Base-by-base conservation (phyloP, 2,797 vertebrate genomes). In the Gymnocypris eckloni region DNA sequence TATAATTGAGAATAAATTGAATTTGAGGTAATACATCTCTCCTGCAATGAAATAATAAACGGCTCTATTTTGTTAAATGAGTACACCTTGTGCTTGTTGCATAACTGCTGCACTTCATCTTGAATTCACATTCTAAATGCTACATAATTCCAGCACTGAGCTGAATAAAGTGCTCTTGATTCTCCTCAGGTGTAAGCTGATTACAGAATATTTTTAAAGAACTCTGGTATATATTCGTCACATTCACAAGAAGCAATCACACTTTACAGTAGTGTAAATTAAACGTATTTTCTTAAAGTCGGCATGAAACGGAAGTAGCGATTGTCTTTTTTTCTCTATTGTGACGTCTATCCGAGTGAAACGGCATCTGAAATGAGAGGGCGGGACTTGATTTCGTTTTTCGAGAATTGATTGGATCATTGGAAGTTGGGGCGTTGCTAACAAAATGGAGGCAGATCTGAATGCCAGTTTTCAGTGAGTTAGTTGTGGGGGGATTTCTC, bases 1-100 rank as follows among this genome's bases (percentile, higher is more conserved):
- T 33, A 78, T 81, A 81, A 78, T 18, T 18, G n/a, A 80, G 54
- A 72, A 84, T 41, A 56, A 73, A 85, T 67, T 85, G 39, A 69
- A 85, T 81, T 72, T 15, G 41, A 84, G 39, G 43, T 41, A 77
- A 79, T 66, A 75, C 33, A 73, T 82, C 25, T 54, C 33, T 56
- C 20, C 33, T 71, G 43, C 39, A 22, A 20, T 48, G 28, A 64
- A 83, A 76, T 43, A 83, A 75, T 76, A 76, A 66, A 83, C 0
- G 0, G 7, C 52, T 66, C 28, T 75, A 61, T 83, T 83, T 50
- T 50, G 41, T 8, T 75, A 76, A 83, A 83, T 64, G 8, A 66
- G 71, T 67, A 25, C 25, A 76, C 59, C 41, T 67, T 76, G 22
- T 76, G 56, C 59, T 77, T 25, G 16, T 67, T 77, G 50, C 9